A percentile compares a stretch with the other conserved stretches of the same genome.
Conservation (phyloP, 2,113 vertebrate species). For the Chroicocephalus ridibundus region DNA sequence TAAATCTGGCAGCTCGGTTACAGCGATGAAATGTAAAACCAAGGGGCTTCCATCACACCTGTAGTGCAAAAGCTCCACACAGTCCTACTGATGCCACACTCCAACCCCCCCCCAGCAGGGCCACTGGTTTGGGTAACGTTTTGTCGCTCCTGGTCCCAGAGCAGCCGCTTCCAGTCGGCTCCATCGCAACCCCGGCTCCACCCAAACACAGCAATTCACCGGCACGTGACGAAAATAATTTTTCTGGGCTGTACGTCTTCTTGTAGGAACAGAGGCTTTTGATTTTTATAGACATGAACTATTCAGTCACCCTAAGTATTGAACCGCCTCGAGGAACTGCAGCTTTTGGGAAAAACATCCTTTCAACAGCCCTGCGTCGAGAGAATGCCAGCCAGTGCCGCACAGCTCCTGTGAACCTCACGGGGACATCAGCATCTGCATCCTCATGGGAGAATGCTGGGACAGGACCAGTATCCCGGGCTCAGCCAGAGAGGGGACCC, state of each 20-base stretch:
- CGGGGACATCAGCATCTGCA: rapidly evolving
- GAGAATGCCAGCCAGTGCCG: background rate
- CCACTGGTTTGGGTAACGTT: background rate
- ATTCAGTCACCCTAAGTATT: background rate
- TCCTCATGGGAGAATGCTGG: background rate
- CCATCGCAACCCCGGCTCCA: background rate
- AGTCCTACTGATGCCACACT: background rate
- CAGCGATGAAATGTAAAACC: background rate
- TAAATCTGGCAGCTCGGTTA: background rate
- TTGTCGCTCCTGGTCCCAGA: background rate
- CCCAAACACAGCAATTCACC: rapidly evolving
- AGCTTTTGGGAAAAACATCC: background rate
- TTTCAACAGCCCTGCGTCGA: background rate
- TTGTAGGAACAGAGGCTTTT: background rate
- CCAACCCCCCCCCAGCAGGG: background rate
- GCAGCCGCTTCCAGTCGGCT: background rate
- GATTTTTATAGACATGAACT: background rate
- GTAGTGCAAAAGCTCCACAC: background rate
- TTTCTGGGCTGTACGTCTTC: background rate
- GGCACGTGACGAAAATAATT: rapidly evolving
- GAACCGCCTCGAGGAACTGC: background rate
- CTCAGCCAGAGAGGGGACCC: background rate
- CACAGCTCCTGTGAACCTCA: background rate
- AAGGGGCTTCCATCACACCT: background rate
- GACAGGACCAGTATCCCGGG: background rate